These are phyloP conservation scores for Meteorus sp. DNA, from an alignment of 1,140 invertebrate genomes.

Conservation along the genomic window DNA sequence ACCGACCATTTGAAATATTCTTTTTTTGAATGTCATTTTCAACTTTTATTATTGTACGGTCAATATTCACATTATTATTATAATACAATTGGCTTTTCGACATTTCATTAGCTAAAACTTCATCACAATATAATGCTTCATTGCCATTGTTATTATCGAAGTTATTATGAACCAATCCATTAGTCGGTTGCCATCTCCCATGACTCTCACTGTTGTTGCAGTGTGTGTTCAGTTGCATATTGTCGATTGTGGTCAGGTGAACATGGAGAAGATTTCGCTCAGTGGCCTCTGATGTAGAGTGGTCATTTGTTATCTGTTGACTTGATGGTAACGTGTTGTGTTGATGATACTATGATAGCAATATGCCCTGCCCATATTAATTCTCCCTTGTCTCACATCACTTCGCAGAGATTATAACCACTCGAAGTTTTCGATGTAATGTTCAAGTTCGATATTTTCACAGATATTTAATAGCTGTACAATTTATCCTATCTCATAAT, in stretches of 20 bases:
- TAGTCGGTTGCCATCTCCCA: constrained; percentile 11
- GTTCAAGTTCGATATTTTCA: constrained; percentile 37
- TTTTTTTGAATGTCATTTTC: too few relatives aligned
- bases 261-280: constrained; percentile 42
- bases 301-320: constrained; percentile 33
- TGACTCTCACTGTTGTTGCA: not conserved
- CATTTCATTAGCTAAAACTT: too few relatives aligned
- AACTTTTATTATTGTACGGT: too few relatives aligned
- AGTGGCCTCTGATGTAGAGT: constrained; percentile 45
- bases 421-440: constrained; percentile 43
- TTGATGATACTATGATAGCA: too few relatives aligned
- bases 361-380: constrained; percentile 27
- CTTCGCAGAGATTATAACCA: constrained; percentile 24
- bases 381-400: constrained; percentile 11
- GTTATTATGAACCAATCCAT: too few relatives aligned
- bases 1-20: not conserved
- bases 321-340: constrained; percentile 29
- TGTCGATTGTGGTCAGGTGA: constrained; percentile 8
- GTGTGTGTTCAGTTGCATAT: too few relatives aligned
- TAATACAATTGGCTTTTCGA: too few relatives aligned
- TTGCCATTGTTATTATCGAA: constrained; percentile 35
- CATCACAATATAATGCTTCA: too few relatives aligned
- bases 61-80: too few relatives aligned
- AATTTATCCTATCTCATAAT: too few relatives aligned
- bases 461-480: too few relatives aligned